A percentile compares a stretch with the other conserved stretches of the same genome.
Evolutionary conservation across 2,113 vertebrate genomes (phyloP).

Genomic region (Dicaeum eximium): DNA sequence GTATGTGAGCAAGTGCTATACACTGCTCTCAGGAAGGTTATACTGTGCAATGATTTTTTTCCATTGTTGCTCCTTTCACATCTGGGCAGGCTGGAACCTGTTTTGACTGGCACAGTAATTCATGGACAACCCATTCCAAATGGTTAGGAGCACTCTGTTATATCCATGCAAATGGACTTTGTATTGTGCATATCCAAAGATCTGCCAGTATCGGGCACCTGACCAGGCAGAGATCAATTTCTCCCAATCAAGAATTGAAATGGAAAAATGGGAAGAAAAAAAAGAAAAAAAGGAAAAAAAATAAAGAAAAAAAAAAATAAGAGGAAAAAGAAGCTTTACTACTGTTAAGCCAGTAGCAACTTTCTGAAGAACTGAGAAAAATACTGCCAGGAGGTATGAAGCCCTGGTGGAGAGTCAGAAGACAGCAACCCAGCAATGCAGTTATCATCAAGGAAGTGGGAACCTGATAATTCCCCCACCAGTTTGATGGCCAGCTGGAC

Average conservation of each 20-base stretch:
- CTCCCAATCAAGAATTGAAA: neutral
- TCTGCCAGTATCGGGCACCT: neutral
- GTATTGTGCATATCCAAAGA: neutral
- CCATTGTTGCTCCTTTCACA: neutral
- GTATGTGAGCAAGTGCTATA: neutral
- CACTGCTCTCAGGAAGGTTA: neutral
- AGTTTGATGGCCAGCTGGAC: neutral
- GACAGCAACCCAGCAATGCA: neutral
- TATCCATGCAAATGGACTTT: neutral
- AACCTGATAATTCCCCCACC: neutral
- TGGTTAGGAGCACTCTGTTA: neutral
- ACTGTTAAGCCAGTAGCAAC: neutral
- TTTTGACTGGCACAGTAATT: neutral
- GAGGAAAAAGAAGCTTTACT: neutral
- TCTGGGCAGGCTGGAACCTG: neutral
- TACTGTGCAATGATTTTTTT: neutral
- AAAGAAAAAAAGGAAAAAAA: too few species aligned
- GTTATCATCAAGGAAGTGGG: neutral
- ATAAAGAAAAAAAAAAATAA: accelerated
- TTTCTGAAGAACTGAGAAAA: neutral
- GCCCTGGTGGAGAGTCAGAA: neutral
- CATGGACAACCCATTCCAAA: neutral
- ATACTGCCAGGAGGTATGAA: neutral
- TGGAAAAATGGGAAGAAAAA: accelerated
- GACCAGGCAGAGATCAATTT: neutral